Evolutionary conservation across 1,140 invertebrate genomes (phyloP), one percentile per base, ranked within the genome.

Genomic region (Asbolus verrucosus): DNA sequence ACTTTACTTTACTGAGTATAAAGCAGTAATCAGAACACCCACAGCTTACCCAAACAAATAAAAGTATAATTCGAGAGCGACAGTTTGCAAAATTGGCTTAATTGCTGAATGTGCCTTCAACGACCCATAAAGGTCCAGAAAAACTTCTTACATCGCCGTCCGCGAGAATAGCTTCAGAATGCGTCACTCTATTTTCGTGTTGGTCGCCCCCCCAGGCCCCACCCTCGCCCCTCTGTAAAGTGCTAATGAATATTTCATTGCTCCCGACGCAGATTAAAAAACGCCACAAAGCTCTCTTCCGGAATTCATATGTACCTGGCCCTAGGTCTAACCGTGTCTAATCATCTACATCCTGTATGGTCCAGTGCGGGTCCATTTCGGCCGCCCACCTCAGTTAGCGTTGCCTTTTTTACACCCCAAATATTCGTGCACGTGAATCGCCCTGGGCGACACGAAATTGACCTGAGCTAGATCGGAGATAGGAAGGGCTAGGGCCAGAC

Each of bases 381-480:
- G 16, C 71, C 73, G 73, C 73, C 73, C 73, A 75, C 71, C 71
- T 62, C 31, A 72, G 62, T 70, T 69, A 63, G 62, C 70, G 65
- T 46, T 68, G 38, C 66, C 62, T 73, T 75, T 75, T 73, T 75
- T 75, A 74, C 73, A 75, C 73, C 73, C 73, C 63, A 66, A 68
- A 50, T 46, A n/a, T 19, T 15, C 36, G 73, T 75, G 75, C 75
- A 77, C 75, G 75, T 77, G 75, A 75, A 72, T 77, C 65, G 75
- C 75, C 75, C 38, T 19, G 18, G 67, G 75, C 70, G 6, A 71
- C 61, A 46, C 31, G 21, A 31, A 65, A 75, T 74, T 68, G 73
- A 75, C 71, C 75, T 30, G 15, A 16, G 14, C 41, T 30, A 6
- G 41, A 41, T 11, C 4, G 39, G n/a, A 41, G 39, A 41, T 41